phyloP scores from a whole-genome alignment of 2,113 vertebrate species.

The Crocuta crocuta region DNA sequence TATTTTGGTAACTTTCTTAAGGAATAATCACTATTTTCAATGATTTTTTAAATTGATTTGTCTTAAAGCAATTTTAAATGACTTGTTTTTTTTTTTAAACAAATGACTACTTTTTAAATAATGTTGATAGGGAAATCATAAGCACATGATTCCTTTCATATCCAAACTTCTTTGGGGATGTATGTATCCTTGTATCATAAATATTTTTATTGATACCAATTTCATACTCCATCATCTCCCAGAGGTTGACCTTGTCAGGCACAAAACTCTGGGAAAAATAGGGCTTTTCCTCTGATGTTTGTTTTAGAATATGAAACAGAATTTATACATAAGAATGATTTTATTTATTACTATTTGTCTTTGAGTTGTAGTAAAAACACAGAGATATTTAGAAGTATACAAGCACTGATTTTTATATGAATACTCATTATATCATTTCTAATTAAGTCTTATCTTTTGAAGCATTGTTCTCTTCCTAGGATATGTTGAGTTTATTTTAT shows the following conservation, averaged over 20 bases:
- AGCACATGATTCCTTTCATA: neutral
- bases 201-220: neutral
- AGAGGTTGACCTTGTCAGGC: neutral
- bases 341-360: neutral
- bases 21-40: neutral
- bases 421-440: neutral
- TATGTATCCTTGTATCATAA: slow-evolving; percentile 36
- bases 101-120: slow-evolving; percentile 15
- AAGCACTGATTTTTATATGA: neutral
- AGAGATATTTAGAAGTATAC: neutral
- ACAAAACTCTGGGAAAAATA: neutral
- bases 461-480: neutral
- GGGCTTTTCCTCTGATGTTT: neutral
- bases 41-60: neutral
- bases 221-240: neutral
- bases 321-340: slow-evolving; percentile 7
- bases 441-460: slow-evolving; percentile 36
- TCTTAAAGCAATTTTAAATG: too few species aligned
- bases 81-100: too few species aligned
- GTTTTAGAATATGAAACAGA: slow-evolving; percentile 44
- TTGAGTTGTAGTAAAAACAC: slow-evolving; percentile 22
- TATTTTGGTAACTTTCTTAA: neutral
- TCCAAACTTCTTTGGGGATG: neutral
- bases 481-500: neutral
- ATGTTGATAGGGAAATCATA: neutral